Evolutionary conservation across 2,797 vertebrate species (phyloP).

Genomic region (Rhyacichthys aspro): DNA sequence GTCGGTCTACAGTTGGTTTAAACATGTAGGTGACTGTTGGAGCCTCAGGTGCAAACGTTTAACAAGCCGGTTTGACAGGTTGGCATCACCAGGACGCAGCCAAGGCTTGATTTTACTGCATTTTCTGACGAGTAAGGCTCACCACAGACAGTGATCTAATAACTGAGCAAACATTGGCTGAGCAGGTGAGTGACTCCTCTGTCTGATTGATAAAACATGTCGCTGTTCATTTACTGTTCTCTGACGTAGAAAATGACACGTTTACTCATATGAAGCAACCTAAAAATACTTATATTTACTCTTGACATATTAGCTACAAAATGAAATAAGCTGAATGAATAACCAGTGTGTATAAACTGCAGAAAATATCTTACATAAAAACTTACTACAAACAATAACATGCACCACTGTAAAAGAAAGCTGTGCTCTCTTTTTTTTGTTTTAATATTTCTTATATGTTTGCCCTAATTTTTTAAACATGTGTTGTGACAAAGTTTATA

Average conservation of each 20-base stretch:
- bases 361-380: too few species aligned
- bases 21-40: constrained; percentile 49
- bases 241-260: neutral
- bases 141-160: constrained; percentile 45
- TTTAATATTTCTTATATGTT: too few species aligned
- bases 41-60: constrained; percentile 62
- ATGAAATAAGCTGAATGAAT: neutral
- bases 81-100: constrained; percentile 29
- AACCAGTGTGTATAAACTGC: too few species aligned
- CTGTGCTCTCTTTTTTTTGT: too few species aligned
- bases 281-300: neutral
- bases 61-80: constrained; percentile 67
- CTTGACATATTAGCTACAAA: neutral
- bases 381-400: too few species aligned
- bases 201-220: constrained; percentile 36
- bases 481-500: too few species aligned
- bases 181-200: constrained; percentile 29
- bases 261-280: neutral
- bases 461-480: too few species aligned
- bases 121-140: constrained; percentile 3
- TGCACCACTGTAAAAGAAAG: too few species aligned
- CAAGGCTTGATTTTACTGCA: constrained; percentile 3
- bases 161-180: constrained; percentile 19
- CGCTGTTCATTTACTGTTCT: neutral
- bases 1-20: constrained; percentile 19